These are phyloP conservation scores for Spodoptera exigua DNA, from an alignment of 2,888 invertebrate genomes.

Conservation along the genomic window DNA sequence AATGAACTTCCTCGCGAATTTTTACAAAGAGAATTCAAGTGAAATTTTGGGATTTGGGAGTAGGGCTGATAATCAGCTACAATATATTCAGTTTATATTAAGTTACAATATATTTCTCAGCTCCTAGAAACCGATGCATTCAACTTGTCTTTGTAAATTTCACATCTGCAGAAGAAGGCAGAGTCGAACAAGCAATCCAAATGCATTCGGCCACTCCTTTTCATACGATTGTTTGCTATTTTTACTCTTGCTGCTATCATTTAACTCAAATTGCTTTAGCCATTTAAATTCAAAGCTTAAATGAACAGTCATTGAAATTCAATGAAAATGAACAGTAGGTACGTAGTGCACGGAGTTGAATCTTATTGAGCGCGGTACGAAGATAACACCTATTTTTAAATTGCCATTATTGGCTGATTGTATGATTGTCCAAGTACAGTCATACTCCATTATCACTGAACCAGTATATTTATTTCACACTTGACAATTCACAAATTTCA, in stretches of 20 bases:
- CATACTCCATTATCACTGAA: slow-evolving; percentile 36
- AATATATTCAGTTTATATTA: no score
- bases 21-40: no score
- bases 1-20: background rate
- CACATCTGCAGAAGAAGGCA: no score
- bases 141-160: no score
- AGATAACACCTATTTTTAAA: slow-evolving; percentile 53
- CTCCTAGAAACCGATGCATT: no score
- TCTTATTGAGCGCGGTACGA: slow-evolving; percentile 24
- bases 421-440: slow-evolving; percentile 36
- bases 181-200: no score
- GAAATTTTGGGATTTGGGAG: no score
- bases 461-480: slow-evolving; percentile 28
- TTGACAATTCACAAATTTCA: slow-evolving; percentile 20
- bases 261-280: background rate
- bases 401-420: slow-evolving; percentile 48
- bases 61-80: no score
- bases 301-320: slow-evolving; percentile 38
- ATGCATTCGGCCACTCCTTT: no score
- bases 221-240: no score
- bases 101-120: no score
- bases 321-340: slow-evolving; percentile 40
- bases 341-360: slow-evolving; percentile 15
- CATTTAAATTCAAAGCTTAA: slow-evolving; percentile 12
- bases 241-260: no score